Base-by-base conservation (phyloP, 2,797 vertebrate species). In the Diceros bicornis region DNA sequence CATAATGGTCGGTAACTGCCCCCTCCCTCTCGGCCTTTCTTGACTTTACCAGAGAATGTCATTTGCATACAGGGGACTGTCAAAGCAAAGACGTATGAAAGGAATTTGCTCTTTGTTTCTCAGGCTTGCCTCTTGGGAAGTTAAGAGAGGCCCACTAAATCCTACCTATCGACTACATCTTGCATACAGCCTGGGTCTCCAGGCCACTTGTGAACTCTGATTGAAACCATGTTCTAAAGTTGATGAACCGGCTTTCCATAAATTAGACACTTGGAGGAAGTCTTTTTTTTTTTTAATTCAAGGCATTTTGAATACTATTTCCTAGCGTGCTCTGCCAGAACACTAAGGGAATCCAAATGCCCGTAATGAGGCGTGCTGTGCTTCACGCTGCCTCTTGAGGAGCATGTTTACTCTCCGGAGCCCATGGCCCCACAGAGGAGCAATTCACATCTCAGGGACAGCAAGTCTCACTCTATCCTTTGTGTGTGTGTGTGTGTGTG, bases 281-380 rank as follows among this genome's bases (percentile, higher is more conserved):
- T 34, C n/a, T 17, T 44, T 89, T 62, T 74, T 47, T n/a, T 18
- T 16, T 25, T 44, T 62, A 83, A 72, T 71, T 94, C 47, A 68
- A 71, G 62, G 32, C 29, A 95, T 94, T 91, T 82, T 47, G 78
- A 94, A 96, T 83, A 79, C 87, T 55, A 41, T 78, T 78, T 95
- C 29, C 25, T 64, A 75, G 69, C 68, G 23, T 12, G 18, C 37
- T 29, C 32, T 57, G 32, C 18, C 34, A 75, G 17, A 34, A 93
- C 61, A 83, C 7, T 34, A 85, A 95, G 21, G 21, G 13, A 47
- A 78, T 50, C 27, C 57, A 83, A 34, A n/a, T 1, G 25, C 47
- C n/a, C 34, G 4, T 2, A 8, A 20, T 34, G 21, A 89, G 50
- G 7, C 17, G 21, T 2, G 16, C 57, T 11, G 2, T 25, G 52